Conservation (phyloP, 1,140 invertebrate species). For the Drosophila ficusphila region DNA sequence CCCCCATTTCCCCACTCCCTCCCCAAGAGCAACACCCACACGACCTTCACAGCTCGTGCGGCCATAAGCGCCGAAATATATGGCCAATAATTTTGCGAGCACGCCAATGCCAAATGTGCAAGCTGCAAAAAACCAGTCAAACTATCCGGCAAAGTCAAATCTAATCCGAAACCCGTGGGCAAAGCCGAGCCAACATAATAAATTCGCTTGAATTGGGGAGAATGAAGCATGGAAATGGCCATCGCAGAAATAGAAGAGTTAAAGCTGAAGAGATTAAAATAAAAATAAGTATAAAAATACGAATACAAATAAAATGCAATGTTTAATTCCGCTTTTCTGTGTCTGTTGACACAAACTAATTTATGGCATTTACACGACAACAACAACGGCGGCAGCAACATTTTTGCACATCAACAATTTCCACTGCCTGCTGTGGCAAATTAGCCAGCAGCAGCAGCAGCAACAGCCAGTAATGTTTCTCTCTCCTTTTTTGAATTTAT, state of each 20-base stretch:
- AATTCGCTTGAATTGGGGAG: slow-evolving; percentile 51
- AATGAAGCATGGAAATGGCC: slow-evolving; percentile 39
- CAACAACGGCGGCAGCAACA: slow-evolving; percentile 54
- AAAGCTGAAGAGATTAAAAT: slow-evolving; percentile 11
- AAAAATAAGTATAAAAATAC: slow-evolving; percentile 45
- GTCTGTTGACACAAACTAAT: slow-evolving; percentile 77
- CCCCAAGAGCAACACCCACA: slow-evolving; percentile 47
- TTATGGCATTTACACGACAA: slow-evolving; percentile 79
- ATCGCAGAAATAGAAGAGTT: not conserved
- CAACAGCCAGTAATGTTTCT: slow-evolving; percentile 59
- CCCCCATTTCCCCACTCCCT: slow-evolving; percentile 8
- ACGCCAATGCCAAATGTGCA: slow-evolving; percentile 65
- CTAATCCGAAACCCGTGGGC: slow-evolving; percentile 34
- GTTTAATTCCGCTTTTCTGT: slow-evolving; percentile 67
- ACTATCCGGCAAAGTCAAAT: slow-evolving; percentile 28
- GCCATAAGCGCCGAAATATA: slow-evolving; percentile 54
- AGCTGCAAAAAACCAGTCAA: slow-evolving; percentile 31
- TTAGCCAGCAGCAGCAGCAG: slow-evolving; percentile 68
- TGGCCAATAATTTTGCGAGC: slow-evolving; percentile 65
- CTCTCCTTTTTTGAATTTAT: slow-evolving; percentile 25
- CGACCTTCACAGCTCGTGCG: slow-evolving; percentile 62
- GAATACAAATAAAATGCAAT: slow-evolving; percentile 37
- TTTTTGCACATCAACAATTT: slow-evolving; percentile 81
- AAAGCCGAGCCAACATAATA: slow-evolving; percentile 57
- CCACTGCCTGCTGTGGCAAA: slow-evolving; percentile 75